Percentiles rank a stretch among this genome's conserved stretches.
Conservation (phyloP, 2,888 invertebrate species). For the Apocheima hispidaria region DNA sequence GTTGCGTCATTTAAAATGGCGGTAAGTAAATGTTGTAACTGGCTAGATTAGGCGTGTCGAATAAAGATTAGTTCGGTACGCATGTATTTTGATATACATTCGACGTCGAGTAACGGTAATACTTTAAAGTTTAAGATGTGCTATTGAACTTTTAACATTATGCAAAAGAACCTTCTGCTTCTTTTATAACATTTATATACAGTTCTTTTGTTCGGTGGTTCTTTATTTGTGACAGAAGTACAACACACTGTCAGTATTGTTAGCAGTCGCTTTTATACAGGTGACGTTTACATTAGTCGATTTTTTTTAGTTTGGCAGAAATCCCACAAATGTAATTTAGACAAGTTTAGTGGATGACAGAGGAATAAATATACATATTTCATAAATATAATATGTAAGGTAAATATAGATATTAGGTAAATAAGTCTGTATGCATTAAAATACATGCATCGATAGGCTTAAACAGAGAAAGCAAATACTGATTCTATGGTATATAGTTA, state of each 20-base stretch:
- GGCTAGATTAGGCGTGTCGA: constrained; percentile 37
- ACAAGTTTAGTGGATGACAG: neutral
- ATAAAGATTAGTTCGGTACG: constrained; percentile 35
- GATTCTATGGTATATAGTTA: no score
- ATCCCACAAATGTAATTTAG: constrained; percentile 8
- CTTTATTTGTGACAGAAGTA: constrained; percentile 31
- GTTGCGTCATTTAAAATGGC: constrained; percentile 55
- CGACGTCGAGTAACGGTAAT: constrained; percentile 29
- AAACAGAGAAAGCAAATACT: no score
- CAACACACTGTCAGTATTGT: constrained; percentile 32
- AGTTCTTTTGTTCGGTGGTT: constrained; percentile 21
- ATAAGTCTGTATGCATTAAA: neutral
- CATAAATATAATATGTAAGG: no score
- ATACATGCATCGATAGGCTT: neutral
- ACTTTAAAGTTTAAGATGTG: constrained; percentile 32
- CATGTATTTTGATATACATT: constrained; percentile 36
- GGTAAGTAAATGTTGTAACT: constrained; percentile 43
- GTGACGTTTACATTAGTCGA: constrained; percentile 26
- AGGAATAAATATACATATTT: neutral
- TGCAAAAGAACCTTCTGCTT: constrained; percentile 28
- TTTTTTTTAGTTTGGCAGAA: constrained; percentile 15
- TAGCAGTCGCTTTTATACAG: constrained; percentile 23
- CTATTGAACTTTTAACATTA: constrained; percentile 39
- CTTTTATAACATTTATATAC: constrained; percentile 34
- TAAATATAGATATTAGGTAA: neutral